Evolutionary conservation across 2,113 vertebrate species (phyloP).

Genomic region (Cyprinodon variegatus): DNA sequence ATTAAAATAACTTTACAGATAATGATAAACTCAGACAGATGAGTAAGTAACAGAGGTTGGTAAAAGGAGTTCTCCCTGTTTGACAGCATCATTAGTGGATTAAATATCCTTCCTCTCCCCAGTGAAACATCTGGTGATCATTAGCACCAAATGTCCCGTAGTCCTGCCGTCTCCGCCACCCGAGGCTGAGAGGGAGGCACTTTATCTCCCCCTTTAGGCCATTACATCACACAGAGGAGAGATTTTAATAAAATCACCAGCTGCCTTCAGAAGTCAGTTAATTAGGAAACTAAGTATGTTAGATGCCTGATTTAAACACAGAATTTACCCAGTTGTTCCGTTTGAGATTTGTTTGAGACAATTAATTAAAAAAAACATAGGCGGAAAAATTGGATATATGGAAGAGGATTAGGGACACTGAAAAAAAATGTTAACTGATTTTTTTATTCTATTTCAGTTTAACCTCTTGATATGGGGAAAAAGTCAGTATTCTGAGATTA

Average conservation of each 20-base stretch:
- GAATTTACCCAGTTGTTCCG: too few species aligned
- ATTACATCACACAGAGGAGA: neutral
- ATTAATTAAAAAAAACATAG: too few species aligned
- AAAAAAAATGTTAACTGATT: too few species aligned
- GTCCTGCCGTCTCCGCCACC: conserved; percentile 18
- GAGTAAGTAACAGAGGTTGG: neutral
- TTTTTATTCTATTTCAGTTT: too few species aligned
- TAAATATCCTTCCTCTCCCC: conserved; percentile 33
- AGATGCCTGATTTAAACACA: too few species aligned
- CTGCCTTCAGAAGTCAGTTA: neutral
- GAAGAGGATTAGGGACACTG: too few species aligned
- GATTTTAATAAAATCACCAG: too few species aligned
- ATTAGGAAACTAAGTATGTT: too few species aligned
- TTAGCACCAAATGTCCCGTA: conserved; percentile 35
- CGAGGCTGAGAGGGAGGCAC: conserved; percentile 27
- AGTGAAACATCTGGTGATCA: conserved; percentile 25
- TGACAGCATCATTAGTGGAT: conserved; percentile 15
- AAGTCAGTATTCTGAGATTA: too few species aligned
- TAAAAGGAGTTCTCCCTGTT: neutral
- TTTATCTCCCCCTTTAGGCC: conserved; percentile 51
- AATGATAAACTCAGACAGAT: neutral
- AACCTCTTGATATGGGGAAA: too few species aligned
- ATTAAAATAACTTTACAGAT: neutral
- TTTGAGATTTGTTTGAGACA: too few species aligned
- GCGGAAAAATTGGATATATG: too few species aligned